Percentiles rank a stretch among this genome's conserved stretches.
Conservation (phyloP, 2,797 vertebrate species). For the Perodicticus potto region DNA sequence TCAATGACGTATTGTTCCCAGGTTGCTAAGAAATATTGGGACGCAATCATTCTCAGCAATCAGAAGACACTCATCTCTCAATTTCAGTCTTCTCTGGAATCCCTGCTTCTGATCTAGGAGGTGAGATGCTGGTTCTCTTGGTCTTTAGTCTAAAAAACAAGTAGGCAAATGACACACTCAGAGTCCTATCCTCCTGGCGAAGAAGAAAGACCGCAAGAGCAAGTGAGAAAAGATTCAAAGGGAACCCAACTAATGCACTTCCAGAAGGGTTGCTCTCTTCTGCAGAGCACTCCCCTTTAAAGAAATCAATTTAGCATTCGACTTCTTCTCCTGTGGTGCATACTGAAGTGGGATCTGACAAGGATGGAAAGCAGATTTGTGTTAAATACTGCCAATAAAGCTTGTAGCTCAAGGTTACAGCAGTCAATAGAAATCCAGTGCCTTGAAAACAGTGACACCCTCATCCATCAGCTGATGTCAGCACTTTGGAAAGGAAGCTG, state of each 20-base stretch:
- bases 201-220: slow-evolving; percentile 66
- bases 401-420: slow-evolving; percentile 91
- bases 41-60: background rate
- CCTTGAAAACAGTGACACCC: slow-evolving; percentile 75
- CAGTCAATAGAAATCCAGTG: slow-evolving; percentile 82
- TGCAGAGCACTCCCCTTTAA: slow-evolving; percentile 91
- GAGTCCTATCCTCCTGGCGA: background rate
- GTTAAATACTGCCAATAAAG: slow-evolving; percentile 90
- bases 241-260: slow-evolving; percentile 82
- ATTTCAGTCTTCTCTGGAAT: background rate
- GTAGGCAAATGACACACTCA: background rate
- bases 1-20: background rate
- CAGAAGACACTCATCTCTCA: background rate
- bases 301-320: slow-evolving; percentile 92
- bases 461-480: slow-evolving; percentile 82
- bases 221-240: slow-evolving; percentile 71
- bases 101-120: background rate
- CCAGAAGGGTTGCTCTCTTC: slow-evolving; percentile 79
- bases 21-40: background rate
- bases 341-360: slow-evolving; percentile 92
- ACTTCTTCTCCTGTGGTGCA: slow-evolving; percentile 90
- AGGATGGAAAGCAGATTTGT: slow-evolving; percentile 92
- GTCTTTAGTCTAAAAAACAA: background rate
- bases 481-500: slow-evolving; percentile 77
- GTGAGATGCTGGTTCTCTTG: background rate